Base-by-base conservation (phyloP, 37 sponge, comb jelly and placozoan species). In the Petrosia ficiformis region DNA sequence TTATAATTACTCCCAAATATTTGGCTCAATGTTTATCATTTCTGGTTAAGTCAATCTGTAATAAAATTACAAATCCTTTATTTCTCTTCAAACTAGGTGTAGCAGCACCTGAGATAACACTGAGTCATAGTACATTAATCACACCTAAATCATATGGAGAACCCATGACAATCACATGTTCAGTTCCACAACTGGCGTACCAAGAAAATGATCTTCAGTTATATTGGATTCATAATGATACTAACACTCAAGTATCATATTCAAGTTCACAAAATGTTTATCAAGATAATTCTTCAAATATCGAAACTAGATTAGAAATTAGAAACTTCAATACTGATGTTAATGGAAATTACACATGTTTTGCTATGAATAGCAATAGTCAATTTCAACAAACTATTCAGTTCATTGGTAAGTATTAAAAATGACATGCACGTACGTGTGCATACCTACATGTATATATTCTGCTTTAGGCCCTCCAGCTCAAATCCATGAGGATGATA, bases 341-440 rank as follows among this genome's bases (percentile, higher is more conserved):
- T 19, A 57, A 1, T 1, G 80, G 80, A 37, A 8, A 21, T 4
- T 79, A 79, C 80, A 79, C 42, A 22, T 79, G 80, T 42, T 36
- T 30, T 19, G 80, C 60, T 31, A 56, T 36, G 29, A 79, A 70
- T 44, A 33, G n/a, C 4, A 39, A n/a, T 59, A 19, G 80, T 58
- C 6, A 54, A 32, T 1, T 33, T 2, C 60, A 42, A 19, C 14
- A 48, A 48, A 48, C 54, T 19, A 48, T 10, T 48, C 14, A 48
- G 54, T 10, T 48, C 10, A 48, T 48, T 19, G 54, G 54, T 48
- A 48, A 48, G 54, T 16, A 48, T n/a, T n/a, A n/a, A n/a, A n/a
- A n/a, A n/a, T n/a, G n/a, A n/a, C n/a, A n/a, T n/a, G n/a, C n/a
- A n/a, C n/a, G n/a, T n/a, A n/a, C n/a, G n/a, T n/a, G n/a, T n/a